phyloP scores from a whole-genome alignment of 2,113 vertebrate species.

The Colinus virginianus region DNA sequence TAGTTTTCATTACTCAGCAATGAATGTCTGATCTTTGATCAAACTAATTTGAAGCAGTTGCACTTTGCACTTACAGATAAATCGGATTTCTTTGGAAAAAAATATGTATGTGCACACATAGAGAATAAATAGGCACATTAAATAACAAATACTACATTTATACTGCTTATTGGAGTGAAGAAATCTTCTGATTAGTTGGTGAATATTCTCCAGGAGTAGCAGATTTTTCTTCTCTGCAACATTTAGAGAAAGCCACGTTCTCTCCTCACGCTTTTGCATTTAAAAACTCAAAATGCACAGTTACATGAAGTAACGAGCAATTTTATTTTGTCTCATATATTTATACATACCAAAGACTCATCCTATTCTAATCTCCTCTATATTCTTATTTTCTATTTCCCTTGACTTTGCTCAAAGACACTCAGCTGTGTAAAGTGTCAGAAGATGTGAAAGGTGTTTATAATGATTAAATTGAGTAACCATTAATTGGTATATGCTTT shows the following conservation, averaged over 20 bases:
- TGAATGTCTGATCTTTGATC: slow-evolving; percentile 71
- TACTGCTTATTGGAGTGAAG: slow-evolving; percentile 8
- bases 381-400: neutral
- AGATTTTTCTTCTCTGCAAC: neutral
- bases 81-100: slow-evolving; percentile 74
- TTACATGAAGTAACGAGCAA: neutral
- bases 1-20: slow-evolving; percentile 74
- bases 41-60: slow-evolving; percentile 77
- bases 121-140: slow-evolving; percentile 68
- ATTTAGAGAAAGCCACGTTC: slow-evolving; percentile 4
- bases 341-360: neutral
- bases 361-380: neutral
- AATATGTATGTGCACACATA: slow-evolving; percentile 38
- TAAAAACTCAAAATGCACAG: neutral
- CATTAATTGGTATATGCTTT: neutral
- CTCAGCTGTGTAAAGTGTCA: neutral
- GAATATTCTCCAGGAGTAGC: slow-evolving; percentile 30
- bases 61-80: slow-evolving; percentile 58
- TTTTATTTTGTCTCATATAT: neutral
- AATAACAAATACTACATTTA: slow-evolving; percentile 67
- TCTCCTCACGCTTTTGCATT: neutral
- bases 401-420: neutral
- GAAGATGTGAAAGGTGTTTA: neutral
- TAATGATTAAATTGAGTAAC: too few species aligned
- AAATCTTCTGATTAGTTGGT: slow-evolving; percentile 55